Base-by-base conservation (phyloP, 92 coral and sea anemone genomes). In the Zoanthus solanderi region DNA sequence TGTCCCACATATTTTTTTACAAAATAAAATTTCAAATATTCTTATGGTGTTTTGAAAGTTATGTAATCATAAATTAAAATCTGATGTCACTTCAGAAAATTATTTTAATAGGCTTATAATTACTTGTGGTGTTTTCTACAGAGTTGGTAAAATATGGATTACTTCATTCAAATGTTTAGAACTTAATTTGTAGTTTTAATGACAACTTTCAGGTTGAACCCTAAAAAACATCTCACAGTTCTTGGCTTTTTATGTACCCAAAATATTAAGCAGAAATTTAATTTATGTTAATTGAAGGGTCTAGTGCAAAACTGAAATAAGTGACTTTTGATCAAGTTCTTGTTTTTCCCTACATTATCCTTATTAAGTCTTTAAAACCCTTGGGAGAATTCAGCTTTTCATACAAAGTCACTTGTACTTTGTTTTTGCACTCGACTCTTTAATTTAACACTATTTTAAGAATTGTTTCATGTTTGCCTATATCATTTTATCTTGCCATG, bases 131-230 rank as follows among this genome's bases (percentile, higher is more conserved):
- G 63, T 56, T 56, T 56, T 14, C 14, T 56, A 56, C 63, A 56
- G 63, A 56, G 63, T 56, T 56, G 63, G 63, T 56, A 56, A 56
- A 50, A 50, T 50, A 50, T 50, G 9, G 9, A 56, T 56, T 56
- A 56, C 63, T 56, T 56, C 63, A 56, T 56, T 56, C 63, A 56
- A 56, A 56, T 56, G 63, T 56, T 56, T 9, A 56, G 63, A 56
- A 56, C 63, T 56, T 56, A 56, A 5, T 56, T 56, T 56, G 63
- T 56, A 56, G 63, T 56, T 58, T 58, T 17, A 58, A 58, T 58
- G 66, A 58, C 66, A 58, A 58, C 66, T 58, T 58, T 58, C 66
- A 58, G 66, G 66, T 58, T 58, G 66, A 58, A 58, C 66, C 18
- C 66, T 58, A 58, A 58, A 56, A 14, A 58, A 11, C 66, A 58